Percentiles rank a stretch among this genome's conserved stretches.
phyloP scores from a whole-genome alignment of 2,113 vertebrate species.

The Pomatorhinus ruficollis region DNA sequence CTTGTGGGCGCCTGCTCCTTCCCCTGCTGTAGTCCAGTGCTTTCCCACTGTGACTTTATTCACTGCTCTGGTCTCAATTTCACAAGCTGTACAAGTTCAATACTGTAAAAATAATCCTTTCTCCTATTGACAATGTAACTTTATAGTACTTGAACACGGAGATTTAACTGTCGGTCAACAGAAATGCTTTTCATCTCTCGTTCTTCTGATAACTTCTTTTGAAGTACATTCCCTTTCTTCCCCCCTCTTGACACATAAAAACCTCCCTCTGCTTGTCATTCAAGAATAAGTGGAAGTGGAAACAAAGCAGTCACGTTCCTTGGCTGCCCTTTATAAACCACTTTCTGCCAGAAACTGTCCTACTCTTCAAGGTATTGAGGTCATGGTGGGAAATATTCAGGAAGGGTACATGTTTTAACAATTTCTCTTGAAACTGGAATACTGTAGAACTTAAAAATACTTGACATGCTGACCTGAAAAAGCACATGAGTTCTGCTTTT shows the following conservation, averaged over 20 bases:
- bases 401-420: background rate
- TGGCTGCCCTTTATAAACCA: background rate
- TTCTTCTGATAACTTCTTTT: background rate
- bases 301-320: background rate
- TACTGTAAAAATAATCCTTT: background rate
- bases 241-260: background rate
- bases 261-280: background rate
- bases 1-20: background rate
- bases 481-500: background rate
- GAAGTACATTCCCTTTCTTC: background rate
- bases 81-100: background rate
- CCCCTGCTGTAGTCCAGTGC: background rate
- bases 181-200: background rate
- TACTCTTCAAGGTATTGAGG: background rate
- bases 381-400: background rate
- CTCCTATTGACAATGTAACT: background rate
- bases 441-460: background rate
- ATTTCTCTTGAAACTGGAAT: background rate
- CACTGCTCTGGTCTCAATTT: background rate
- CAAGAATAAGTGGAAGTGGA: background rate
- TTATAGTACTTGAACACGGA: background rate
- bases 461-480: background rate
- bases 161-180: background rate
- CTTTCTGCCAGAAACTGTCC: background rate
- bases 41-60: conserved; percentile 14